Base-by-base conservation (phyloP, 2,113 vertebrate genomes). In the Corvus hawaiiensis region DNA sequence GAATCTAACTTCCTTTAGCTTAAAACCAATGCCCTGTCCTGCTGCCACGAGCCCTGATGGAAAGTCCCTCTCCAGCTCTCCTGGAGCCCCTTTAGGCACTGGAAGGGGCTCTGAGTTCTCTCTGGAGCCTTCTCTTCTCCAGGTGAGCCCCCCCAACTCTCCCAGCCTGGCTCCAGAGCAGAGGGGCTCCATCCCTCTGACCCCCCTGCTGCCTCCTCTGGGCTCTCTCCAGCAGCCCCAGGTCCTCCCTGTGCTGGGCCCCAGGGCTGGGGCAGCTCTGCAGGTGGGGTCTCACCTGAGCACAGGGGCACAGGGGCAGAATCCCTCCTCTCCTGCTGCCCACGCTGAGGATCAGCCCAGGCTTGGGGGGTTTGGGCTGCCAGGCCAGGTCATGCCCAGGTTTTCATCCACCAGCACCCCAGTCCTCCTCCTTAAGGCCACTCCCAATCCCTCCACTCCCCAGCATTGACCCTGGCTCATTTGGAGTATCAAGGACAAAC, bases 81-180 rank as follows among this genome's bases (percentile, higher is more conserved):
- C 49, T 28, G 48, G 28, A 79, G n/a, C 58, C 41, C 30, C 19
- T 55, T 35, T 7, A 41, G 56, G 49, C 32, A 0, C 58, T 56
- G 43, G 0, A 4, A 56, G 2, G 12, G 18, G 26, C 32, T 56
- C 67, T 80, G 13, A 43, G 43, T 0, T 49, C 16, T 56, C 32
- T 11, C 21, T 56, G n/a, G 46, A 87, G 7, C 39, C 26, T 48
- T n/a, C 28, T 13, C 46, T 1, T 72, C 6, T 46, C 39, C 75
- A 63, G 49, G 13, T 41, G 66, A 55, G 2, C 48, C 3, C 1
- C 3, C 48, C 16, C 56, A 55, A 7, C 28, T 24, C 14, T 37
- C 30, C 33, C 73, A 68, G 73, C 63, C 32, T 35, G 20, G 12
- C 26, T 15, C 18, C 19, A 10, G 7, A 59, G 55, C 74, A 51